Conservation (phyloP, 2,113 vertebrate species). For the Centropristis striata region DNA sequence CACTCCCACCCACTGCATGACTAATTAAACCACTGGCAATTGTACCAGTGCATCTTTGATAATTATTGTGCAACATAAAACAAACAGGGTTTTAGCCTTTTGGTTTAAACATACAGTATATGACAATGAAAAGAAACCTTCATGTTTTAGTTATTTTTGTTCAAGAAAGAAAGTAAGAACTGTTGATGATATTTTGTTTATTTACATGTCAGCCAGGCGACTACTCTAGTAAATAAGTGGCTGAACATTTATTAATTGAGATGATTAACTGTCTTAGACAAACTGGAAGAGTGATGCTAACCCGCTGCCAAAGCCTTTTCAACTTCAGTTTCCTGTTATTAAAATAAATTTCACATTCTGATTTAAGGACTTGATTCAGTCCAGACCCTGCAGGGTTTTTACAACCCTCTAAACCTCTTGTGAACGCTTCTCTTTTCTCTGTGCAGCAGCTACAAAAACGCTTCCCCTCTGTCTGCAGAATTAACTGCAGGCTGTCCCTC, state of each 20-base stretch:
- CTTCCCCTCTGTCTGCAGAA: constrained; percentile 43
- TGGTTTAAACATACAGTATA: not conserved
- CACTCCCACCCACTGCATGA: constrained; percentile 55
- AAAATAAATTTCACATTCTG: not conserved
- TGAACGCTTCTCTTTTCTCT: constrained; percentile 3
- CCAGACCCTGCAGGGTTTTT: not conserved
- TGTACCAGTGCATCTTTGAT: constrained; percentile 18
- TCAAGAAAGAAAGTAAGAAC: not conserved
- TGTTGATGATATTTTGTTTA: not conserved
- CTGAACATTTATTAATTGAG: not conserved
- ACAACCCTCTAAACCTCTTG: constrained; percentile 4
- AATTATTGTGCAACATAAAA: not conserved
- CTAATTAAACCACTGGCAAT: constrained; percentile 53
- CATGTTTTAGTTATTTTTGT: not conserved
- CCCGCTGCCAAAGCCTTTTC: not conserved
- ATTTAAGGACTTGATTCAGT: not conserved
- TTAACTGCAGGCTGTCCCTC: not conserved
- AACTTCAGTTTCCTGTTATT: not conserved
- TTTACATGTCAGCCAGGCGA: no score
- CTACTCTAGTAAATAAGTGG: not conserved
- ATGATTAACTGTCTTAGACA: not conserved
- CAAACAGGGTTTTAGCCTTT: not conserved
- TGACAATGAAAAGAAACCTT: not conserved
- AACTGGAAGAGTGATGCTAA: not conserved
- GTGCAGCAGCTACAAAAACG: constrained; percentile 41